These are phyloP conservation scores for Gadus macrocephalus DNA, from an alignment of 2,113 vertebrate genomes.

Conservation along the genomic window DNA sequence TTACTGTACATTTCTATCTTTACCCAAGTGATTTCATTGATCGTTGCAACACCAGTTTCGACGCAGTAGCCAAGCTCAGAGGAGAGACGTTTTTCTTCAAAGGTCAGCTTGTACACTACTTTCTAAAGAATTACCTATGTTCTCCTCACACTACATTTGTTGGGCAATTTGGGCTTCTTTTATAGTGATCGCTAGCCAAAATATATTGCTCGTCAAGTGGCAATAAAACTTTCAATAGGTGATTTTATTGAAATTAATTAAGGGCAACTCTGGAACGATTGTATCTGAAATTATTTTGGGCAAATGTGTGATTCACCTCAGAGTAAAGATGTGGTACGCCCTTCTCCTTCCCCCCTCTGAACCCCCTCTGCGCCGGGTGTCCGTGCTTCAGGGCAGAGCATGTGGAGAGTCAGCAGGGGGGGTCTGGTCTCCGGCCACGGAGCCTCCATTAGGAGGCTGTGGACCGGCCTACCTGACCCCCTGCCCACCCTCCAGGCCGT, in stretches of 20 bases:
- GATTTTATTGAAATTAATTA: neutral
- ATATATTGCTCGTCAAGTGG: too few species aligned
- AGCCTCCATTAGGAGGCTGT: constrained; percentile 54
- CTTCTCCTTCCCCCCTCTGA: neutral
- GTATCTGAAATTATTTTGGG: neutral
- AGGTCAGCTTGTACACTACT: constrained; percentile 49
- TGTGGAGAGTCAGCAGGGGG: constrained; percentile 64
- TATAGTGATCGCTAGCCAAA: too few species aligned
- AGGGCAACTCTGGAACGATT: neutral
- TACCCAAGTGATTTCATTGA: constrained; percentile 41
- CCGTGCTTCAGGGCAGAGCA: constrained; percentile 44
- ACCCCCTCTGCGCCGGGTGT: accelerated
- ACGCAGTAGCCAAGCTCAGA: constrained; percentile 70
- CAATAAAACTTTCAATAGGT: too few species aligned
- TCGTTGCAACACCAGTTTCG: constrained; percentile 71
- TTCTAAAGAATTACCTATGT: too few species aligned
- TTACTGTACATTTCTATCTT: neutral
- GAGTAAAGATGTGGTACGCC: neutral
- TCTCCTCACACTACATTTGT: too few species aligned
- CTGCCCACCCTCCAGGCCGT: constrained; percentile 53
- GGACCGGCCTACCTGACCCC: constrained; percentile 60
- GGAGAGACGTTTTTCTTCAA: constrained; percentile 77
- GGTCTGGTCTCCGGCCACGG: constrained; percentile 55
- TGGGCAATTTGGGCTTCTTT: too few species aligned
- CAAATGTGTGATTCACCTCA: too few species aligned